These are phyloP conservation scores for Falco berigora DNA, from an alignment of 2,797 vertebrate species.

Conservation along the genomic window DNA sequence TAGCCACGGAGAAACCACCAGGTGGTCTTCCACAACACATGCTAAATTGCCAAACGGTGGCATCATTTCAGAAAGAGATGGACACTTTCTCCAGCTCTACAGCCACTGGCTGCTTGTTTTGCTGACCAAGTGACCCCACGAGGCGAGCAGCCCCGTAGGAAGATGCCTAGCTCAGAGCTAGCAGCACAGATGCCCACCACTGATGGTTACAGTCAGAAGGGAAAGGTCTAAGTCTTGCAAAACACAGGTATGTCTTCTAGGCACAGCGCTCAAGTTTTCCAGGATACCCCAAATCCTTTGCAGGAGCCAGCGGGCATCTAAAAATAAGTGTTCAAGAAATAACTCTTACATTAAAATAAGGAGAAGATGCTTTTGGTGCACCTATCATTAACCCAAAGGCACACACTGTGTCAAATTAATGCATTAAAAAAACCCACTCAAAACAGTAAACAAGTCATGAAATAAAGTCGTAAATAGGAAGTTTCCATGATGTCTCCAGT, in stretches of 20 bases:
- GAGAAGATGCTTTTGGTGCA: not conserved
- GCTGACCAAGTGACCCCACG: not conserved
- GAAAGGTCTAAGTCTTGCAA: not conserved
- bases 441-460: not conserved
- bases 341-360: not conserved
- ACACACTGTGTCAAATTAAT: not conserved
- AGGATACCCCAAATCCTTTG: not conserved
- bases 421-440: conserved; percentile 22
- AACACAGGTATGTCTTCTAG: not conserved
- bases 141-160: rapidly evolving
- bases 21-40: rapidly evolving
- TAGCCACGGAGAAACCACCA: not conserved
- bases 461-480: conserved; percentile 43
- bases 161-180: not conserved
- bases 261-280: not conserved
- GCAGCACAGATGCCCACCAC: not conserved
- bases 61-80: not conserved
- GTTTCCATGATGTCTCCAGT: not conserved
- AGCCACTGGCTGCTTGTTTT: not conserved
- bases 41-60: not conserved
- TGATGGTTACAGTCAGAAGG: not conserved
- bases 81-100: not conserved
- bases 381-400: not conserved
- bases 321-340: not conserved
- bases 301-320: not conserved